These are phyloP conservation scores for Amniataba percoides DNA, from an alignment of 2,797 vertebrate species.

Conservation along the genomic window DNA sequence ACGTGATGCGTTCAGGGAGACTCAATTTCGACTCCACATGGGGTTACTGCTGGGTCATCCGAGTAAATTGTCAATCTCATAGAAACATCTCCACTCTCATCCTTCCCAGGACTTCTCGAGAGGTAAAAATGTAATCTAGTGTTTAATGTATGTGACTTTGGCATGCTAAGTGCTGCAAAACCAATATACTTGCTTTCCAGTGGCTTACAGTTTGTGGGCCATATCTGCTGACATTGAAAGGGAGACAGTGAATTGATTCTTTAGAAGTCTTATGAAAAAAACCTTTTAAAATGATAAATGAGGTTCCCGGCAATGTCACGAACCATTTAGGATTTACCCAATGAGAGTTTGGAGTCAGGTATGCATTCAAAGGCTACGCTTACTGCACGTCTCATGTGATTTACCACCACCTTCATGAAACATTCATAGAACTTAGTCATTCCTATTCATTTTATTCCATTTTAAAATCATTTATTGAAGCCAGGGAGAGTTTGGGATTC, in stretches of 20 bases:
- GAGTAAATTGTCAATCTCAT: not conserved
- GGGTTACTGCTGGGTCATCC: slow-evolving; percentile 23
- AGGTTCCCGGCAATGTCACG: slow-evolving; percentile 18
- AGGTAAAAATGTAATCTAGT: not conserved
- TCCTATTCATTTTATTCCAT: slow-evolving; percentile 8
- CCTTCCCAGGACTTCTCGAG: not conserved
- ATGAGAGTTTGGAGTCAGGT: slow-evolving; percentile 1
- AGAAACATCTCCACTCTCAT: not conserved
- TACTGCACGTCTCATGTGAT: slow-evolving; percentile 9
- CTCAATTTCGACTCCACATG: not conserved
- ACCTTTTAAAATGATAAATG: slow-evolving; percentile 47
- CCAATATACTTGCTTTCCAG: not conserved
- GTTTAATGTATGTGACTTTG: not conserved
- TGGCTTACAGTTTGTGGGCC: not conserved
- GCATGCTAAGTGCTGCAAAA: not conserved
- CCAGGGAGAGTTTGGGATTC: not conserved
- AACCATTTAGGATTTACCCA: slow-evolving; percentile 9
- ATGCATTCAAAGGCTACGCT: slow-evolving; percentile 12
- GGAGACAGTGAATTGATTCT: slow-evolving; percentile 28
- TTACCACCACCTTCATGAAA: slow-evolving; percentile 42
- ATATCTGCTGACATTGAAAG: slow-evolving; percentile 30
- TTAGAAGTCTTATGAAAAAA: slow-evolving; percentile 15
- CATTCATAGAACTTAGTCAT: slow-evolving; percentile 25
- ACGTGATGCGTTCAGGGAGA: slow-evolving; percentile 10
- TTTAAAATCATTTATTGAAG: slow-evolving; percentile 37